Percentiles rank a stretch among this genome's conserved stretches.
Conservation (phyloP, 1,140 invertebrate genomes). For the Sitobion miscanthi region DNA sequence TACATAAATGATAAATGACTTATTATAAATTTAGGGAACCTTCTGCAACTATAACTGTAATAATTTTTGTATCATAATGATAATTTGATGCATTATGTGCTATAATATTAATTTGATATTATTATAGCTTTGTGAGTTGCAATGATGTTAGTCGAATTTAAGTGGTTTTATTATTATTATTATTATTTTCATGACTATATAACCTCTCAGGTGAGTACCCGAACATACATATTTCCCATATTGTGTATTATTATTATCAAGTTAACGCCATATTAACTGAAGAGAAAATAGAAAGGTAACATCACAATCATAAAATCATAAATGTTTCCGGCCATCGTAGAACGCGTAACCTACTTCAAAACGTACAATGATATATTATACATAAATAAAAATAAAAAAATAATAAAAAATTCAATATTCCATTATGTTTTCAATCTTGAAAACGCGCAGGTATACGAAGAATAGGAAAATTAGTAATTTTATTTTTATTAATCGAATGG, state of each 20-base stretch:
- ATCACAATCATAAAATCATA: slow-evolving; percentile 38
- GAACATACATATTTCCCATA: slow-evolving; percentile 3
- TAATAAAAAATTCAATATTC: slow-evolving; percentile 23
- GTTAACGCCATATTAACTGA: slow-evolving; percentile 26
- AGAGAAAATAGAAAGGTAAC: slow-evolving; percentile 51
- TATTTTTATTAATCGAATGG: slow-evolving; percentile 34
- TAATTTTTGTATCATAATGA: background rate
- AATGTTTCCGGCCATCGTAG: slow-evolving; percentile 39
- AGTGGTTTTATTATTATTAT: background rate
- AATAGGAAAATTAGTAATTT: slow-evolving; percentile 20
- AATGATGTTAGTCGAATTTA: background rate
- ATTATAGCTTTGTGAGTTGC: background rate
- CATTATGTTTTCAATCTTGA: slow-evolving; percentile 13
- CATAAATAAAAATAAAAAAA: slow-evolving; percentile 18
- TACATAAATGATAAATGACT: background rate
- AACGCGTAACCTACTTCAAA: slow-evolving; percentile 50
- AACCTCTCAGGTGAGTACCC: background rate
- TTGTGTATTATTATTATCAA: too few relatives aligned
- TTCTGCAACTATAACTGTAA: background rate
- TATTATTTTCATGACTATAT: background rate
- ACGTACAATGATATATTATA: slow-evolving; percentile 14
- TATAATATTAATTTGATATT: slow-evolving; percentile 2
- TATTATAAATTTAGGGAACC: background rate
- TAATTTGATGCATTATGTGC: background rate
- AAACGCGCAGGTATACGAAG: background rate